phyloP scores from a whole-genome alignment of 1,140 invertebrate genomes.

The Oscheius sp. region DNA sequence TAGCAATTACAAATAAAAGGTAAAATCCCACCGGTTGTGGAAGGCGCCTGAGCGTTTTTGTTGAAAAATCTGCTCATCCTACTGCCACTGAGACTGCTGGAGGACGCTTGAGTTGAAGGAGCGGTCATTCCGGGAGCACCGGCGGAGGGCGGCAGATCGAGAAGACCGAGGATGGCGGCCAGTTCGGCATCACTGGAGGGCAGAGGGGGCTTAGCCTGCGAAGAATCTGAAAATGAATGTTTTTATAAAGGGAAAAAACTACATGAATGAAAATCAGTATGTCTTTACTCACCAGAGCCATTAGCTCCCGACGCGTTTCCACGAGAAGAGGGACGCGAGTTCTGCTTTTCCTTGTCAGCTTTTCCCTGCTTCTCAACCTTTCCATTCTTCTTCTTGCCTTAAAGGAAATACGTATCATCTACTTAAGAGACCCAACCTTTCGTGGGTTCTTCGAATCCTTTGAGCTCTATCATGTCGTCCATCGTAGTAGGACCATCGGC shows the following conservation, averaged over 20 bases:
- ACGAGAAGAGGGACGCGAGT: background rate
- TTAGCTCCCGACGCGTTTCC: too few species aligned
- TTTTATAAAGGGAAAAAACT: background rate
- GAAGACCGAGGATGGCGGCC: slow-evolving; percentile 40
- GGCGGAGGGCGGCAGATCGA: slow-evolving; percentile 12
- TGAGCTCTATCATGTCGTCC: slow-evolving; percentile 44
- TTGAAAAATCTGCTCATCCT: slow-evolving; percentile 32
- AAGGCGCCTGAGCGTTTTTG: background rate
- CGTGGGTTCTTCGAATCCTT: slow-evolving; percentile 44
- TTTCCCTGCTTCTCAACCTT: background rate
- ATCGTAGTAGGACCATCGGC: slow-evolving; percentile 46
- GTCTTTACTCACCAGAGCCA: too few species aligned
- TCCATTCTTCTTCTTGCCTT: background rate
- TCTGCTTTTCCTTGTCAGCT: background rate
- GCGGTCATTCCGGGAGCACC: background rate
- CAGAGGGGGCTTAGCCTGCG: background rate
- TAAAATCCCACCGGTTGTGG: background rate
- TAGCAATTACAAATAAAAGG: background rate
- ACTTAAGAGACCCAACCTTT: background rate
- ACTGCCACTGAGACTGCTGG: slow-evolving; percentile 13
- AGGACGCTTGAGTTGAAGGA: background rate
- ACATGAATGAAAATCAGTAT: background rate
- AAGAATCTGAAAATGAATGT: background rate
- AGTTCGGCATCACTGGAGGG: slow-evolving; percentile 34
- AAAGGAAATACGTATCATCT: background rate